Base-by-base conservation (phyloP, 1,140 invertebrate genomes). In the Sinella curviseta region DNA sequence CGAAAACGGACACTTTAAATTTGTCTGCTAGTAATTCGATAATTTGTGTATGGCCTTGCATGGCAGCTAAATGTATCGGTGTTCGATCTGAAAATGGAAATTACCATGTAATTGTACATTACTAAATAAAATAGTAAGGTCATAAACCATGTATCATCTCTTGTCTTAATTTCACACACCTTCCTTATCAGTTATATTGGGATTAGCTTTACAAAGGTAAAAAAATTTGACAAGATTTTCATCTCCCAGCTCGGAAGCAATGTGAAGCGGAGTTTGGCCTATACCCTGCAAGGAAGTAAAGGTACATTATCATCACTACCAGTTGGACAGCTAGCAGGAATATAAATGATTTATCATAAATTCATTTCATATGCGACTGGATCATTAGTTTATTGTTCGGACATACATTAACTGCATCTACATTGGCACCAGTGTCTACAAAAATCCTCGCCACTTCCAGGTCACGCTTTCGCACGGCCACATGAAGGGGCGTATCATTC, bases 1-100 rank as follows among this genome's bases (percentile, higher is more conserved):
- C 94, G 86, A 95, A 94, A 81, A 97, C 95, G 60, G 95, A 97
- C 0, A 96, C 96, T 87, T 96, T 96, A 88, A 99, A 99, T 88
- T 99, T 99, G 86, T 99, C 97, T 0, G 97, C 96, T 28, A 99
- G 87, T 2, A 98, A 89, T 86, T 99, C 98, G 16, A 99, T 98
- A 79, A 99, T 93, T 34, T 91, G 90, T 0, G 96, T 97, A 85
- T 99, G 95, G 0, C 98, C 98, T 85, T 95, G 93, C 88, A 99
- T 97, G 0, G 98, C 97, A 3, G 98, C 98, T 81, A 99, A 88
- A 87, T 99, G 97, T 90, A 99, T 94, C 0, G 97, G 96, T 4
- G 96, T 98, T 55, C 96, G 91, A 88, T 99, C 91, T 94, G 99
- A 87, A 8, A 98, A 89, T 86, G 99, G 97, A 14, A 99, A 98